Conservation (phyloP, 2,113 vertebrate genomes). For the Vombatus ursinus region DNA sequence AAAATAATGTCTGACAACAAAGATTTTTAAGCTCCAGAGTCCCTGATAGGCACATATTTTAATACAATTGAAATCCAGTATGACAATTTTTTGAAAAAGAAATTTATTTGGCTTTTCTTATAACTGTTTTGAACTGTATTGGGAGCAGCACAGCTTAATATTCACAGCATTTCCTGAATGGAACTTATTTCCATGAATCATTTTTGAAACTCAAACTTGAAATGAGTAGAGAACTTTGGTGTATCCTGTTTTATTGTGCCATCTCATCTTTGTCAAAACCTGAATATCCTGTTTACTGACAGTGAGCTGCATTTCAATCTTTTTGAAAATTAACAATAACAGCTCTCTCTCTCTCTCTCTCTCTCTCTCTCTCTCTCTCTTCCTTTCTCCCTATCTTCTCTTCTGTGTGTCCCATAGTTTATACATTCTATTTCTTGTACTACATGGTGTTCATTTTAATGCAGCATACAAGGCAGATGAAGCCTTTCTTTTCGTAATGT, state of each 20-base stretch:
- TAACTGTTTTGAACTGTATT: not conserved
- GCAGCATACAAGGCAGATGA: not conserved
- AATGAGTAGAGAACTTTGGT: slow-evolving; percentile 9
- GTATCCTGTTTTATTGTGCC: slow-evolving; percentile 8
- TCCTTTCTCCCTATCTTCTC: not conserved
- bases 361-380: not conserved
- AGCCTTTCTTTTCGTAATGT: slow-evolving; percentile 22
- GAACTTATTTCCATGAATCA: not conserved
- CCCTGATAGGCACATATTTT: not conserved
- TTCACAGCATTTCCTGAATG: not conserved
- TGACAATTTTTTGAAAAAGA: not conserved
- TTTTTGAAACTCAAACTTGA: slow-evolving; percentile 32
- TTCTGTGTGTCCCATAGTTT: not conserved
- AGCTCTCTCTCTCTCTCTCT: not conserved
- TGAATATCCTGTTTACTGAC: not conserved
- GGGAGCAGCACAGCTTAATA: not conserved
- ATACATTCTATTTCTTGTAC: slow-evolving; percentile 30
- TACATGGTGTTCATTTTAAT: slow-evolving; percentile 1
- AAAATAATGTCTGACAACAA: not conserved
- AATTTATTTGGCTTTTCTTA: not conserved
- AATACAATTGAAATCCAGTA: not conserved
- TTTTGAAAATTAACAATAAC: not conserved
- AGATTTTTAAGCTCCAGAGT: not conserved
- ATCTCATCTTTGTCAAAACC: not conserved
- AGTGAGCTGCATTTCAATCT: not conserved